Evolutionary conservation across 1,140 invertebrate genomes (phyloP).

Genomic region (Lycorma delicatula): DNA sequence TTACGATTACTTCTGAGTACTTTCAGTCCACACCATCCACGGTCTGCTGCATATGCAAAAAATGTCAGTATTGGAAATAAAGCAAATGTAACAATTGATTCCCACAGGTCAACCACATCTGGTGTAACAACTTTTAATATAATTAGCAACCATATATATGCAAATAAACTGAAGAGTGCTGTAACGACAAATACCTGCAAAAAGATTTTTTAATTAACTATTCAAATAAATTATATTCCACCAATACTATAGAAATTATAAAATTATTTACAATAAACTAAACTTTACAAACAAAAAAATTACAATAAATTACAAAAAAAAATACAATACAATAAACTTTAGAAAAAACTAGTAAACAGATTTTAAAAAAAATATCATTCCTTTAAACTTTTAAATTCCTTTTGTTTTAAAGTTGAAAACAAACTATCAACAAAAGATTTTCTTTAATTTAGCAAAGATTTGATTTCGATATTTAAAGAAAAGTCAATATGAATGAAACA

Average conservation of each 20-base stretch:
- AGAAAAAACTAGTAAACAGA: too few species aligned
- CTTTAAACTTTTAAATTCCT: too few species aligned
- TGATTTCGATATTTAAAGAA: too few species aligned
- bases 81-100: conserved; percentile 50
- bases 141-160: conserved; percentile 56
- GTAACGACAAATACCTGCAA: conserved; percentile 49
- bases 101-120: conserved; percentile 50
- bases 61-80: conserved; percentile 49
- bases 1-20: conserved; percentile 22
- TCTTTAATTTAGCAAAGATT: too few species aligned
- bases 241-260: too few species aligned
- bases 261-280: too few species aligned
- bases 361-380: too few species aligned
- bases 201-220: conserved; percentile 12
- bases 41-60: conserved; percentile 46
- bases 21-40: conserved; percentile 34
- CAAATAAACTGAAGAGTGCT: conserved; percentile 47
- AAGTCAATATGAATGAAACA: too few species aligned
- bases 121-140: conserved; percentile 43
- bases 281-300: too few species aligned
- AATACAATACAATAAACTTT: not conserved
- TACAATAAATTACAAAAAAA: too few species aligned
- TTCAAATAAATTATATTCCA: not conserved
- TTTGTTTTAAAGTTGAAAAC: too few species aligned
- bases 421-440: too few species aligned